Base-by-base conservation (phyloP, 2,888 invertebrate genomes). In the Ormyrus thymus region DNA sequence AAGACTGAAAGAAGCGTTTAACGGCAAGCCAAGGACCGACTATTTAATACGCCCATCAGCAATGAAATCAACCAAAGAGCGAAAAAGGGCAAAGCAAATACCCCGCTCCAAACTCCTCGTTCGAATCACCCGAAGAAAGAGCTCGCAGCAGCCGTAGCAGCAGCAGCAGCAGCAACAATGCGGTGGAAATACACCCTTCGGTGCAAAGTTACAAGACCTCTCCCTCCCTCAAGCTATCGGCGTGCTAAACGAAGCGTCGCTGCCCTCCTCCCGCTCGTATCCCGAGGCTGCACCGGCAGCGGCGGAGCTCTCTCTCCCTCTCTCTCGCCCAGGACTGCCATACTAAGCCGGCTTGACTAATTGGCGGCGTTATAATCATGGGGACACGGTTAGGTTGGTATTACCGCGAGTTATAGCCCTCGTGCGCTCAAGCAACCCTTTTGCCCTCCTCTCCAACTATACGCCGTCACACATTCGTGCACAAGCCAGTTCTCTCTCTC, bases 361-460 rank as follows among this genome's bases (percentile, higher is more conserved):
- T 90, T 90, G 90, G 89, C 87, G 86, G 87, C 88, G 88, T 89
- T 90, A 90, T 89, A 89, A 90, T 90, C 90, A 89, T 89, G 89
- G 89, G 87, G 88, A 89, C 89, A 89, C 87, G 89, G 88, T 89
- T 89, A 89, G 89, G 89, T 90, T 89, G 89, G 90, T 89, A 90
- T 90, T 89, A 89, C 88, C 87, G 88, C 89, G 89, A 90, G 89
- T 89, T 89, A 89, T 89, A 86, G 89, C 85, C 85, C 83, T 55
- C 58, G 50, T n/a, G 59, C 46, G 82, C 81, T 81, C 82, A 76
- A 81, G 55, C 77, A 72, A 64, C 82, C 83, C 84, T 83, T 84
- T 81, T 84, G 83, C 72, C 58, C 80, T 83, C 82, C 82, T 82
- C 85, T 84, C 58, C 6, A 29, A 56, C 69, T 58, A 56, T 43